phyloP scores from a whole-genome alignment of 2,797 vertebrate species.

The Acanthornis magna region DNA sequence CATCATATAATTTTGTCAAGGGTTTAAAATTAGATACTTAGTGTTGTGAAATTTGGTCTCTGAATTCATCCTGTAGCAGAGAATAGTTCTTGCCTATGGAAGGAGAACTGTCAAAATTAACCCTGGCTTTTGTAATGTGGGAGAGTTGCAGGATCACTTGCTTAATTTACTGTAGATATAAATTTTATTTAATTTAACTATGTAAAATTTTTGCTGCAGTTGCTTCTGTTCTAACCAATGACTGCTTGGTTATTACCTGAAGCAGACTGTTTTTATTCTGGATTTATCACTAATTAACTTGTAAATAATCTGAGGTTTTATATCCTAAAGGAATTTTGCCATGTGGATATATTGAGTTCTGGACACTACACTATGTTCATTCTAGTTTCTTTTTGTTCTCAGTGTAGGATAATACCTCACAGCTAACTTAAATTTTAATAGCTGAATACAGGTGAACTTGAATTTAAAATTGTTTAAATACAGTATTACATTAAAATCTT shows the following conservation, averaged over 20 bases:
- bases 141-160: background rate
- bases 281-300: background rate
- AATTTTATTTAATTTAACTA: background rate
- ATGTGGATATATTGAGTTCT: background rate
- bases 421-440: background rate
- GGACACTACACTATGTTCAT: background rate
- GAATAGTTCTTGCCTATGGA: background rate
- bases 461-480: background rate
- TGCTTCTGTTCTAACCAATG: background rate
- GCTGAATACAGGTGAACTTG: background rate
- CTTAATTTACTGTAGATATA: background rate
- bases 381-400: background rate
- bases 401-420: background rate
- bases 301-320: background rate
- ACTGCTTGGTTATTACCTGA: background rate
- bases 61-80: background rate
- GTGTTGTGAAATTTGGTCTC: background rate
- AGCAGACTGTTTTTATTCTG: background rate
- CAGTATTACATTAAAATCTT: background rate
- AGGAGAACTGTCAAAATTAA: background rate
- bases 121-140: background rate
- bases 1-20: background rate
- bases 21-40: background rate
- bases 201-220: background rate
- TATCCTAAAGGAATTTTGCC: background rate